These are phyloP conservation scores for Melanostoma scalare DNA, from an alignment of 2,888 invertebrate genomes.

Conservation along the genomic window DNA sequence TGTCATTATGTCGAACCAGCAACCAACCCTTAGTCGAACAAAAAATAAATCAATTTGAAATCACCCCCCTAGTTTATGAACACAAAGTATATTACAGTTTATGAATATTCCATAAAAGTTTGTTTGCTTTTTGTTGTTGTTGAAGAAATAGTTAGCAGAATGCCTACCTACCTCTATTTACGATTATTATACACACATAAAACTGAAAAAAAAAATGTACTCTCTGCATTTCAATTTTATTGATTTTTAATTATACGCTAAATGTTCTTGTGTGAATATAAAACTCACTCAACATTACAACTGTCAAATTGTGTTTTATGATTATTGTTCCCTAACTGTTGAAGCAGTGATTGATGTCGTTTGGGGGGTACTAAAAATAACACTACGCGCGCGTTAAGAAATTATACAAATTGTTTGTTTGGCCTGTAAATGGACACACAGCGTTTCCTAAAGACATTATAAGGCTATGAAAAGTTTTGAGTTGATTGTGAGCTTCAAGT, in stretches of 20 bases:
- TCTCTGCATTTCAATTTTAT: conserved; percentile 30
- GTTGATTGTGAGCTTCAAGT: no score
- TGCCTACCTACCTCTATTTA: not conserved
- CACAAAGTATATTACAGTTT: not conserved
- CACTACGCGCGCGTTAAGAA: conserved; percentile 47
- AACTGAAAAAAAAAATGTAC: not conserved
- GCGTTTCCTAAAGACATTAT: no score
- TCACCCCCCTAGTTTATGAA: conserved; percentile 2
- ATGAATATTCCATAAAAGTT: conserved; percentile 20
- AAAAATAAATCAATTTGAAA: conserved; percentile 4
- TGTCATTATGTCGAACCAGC: conserved; percentile 30
- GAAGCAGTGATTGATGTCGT: conserved; percentile 29
- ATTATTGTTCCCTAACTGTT: conserved; percentile 33
- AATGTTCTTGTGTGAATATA: conserved; percentile 19
- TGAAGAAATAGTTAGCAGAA: not conserved
- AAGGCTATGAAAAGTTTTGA: no score
- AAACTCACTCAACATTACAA: conserved; percentile 36
- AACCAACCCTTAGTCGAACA: not conserved
- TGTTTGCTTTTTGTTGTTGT: no score
- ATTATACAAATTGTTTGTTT: conserved; percentile 62
- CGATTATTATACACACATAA: not conserved
- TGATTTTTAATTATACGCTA: conserved; percentile 65
- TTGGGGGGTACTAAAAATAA: conserved; percentile 11
- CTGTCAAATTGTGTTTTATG: conserved; percentile 60
- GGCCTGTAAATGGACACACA: conserved; percentile 2